Evolutionary conservation across 2,888 invertebrate species (phyloP).

Genomic region (Xiphydria camelus): DNA sequence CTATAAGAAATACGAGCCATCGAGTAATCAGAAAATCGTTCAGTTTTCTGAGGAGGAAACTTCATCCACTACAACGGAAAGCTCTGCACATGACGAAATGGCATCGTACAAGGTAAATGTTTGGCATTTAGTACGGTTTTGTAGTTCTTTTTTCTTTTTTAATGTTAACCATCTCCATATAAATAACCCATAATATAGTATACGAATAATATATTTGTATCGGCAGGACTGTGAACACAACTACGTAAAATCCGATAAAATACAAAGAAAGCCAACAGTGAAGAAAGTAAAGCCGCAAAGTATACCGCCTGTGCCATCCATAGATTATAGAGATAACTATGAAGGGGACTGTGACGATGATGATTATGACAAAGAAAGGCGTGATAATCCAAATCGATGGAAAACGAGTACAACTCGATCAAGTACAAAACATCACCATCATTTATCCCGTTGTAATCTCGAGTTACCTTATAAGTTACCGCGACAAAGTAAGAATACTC

Average conservation of each 20-base stretch:
- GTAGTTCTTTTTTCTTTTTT: no score
- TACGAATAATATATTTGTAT: conserved; percentile 8
- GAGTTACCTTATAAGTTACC: conserved; percentile 41
- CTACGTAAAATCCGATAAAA: conserved; percentile 44
- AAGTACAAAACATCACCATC: conserved; percentile 40
- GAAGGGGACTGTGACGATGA: conserved; percentile 60
- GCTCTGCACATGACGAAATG: conserved; percentile 66
- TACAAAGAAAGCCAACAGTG: conserved; percentile 42
- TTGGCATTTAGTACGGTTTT: no score
- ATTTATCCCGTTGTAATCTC: conserved; percentile 31
- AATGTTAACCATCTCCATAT: no score
- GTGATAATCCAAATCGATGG: conserved; percentile 51
- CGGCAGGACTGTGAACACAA: conserved; percentile 31
- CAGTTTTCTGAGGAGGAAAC: conserved; percentile 67
- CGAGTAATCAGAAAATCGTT: conserved; percentile 46
- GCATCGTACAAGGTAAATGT: conserved; percentile 48
- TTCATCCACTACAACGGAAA: conserved; percentile 73
- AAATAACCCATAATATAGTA: no score
- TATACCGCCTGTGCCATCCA: conserved; percentile 37
- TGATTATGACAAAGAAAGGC: conserved; percentile 44
- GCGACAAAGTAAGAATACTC: conserved; percentile 37
- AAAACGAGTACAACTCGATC: conserved; percentile 48
- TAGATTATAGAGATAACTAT: conserved; percentile 58
- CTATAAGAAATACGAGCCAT: conserved; percentile 49
- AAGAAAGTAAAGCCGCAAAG: conserved; percentile 48